Conservation (phyloP, 2,113 vertebrate genomes). For the Onychostoma macrolepis region DNA sequence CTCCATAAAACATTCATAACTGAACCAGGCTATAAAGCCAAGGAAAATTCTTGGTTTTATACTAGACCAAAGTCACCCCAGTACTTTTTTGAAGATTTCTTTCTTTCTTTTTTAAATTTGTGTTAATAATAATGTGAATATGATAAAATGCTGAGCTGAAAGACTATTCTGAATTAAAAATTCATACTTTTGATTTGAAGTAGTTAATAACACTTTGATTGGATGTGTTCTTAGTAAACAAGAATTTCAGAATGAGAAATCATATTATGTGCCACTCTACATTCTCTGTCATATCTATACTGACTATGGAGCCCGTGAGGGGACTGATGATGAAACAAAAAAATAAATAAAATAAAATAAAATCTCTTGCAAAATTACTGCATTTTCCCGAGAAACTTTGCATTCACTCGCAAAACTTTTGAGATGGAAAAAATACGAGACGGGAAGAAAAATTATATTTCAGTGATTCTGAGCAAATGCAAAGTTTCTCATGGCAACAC, state of each 20-base stretch:
- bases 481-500: neutral
- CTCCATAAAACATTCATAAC: neutral
- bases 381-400: no score
- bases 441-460: neutral
- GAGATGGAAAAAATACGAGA: neutral
- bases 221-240: neutral
- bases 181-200: no score
- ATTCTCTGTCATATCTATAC: neutral
- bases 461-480: neutral
- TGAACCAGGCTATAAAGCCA: neutral
- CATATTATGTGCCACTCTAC: neutral
- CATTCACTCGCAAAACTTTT: neutral
- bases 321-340: no score
- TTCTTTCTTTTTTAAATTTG: neutral
- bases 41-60: neutral
- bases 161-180: no score
- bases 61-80: neutral
- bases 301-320: no score
- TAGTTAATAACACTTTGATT: neutral
- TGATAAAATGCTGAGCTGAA: no score
- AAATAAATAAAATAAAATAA: no score
- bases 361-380: no score
- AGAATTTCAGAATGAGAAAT: neutral
- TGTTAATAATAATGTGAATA: neutral
- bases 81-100: neutral